Evolutionary conservation across 2,113 vertebrate species (phyloP), one percentile per base, ranked within the genome.

Genomic region (Mellivora capensis): DNA sequence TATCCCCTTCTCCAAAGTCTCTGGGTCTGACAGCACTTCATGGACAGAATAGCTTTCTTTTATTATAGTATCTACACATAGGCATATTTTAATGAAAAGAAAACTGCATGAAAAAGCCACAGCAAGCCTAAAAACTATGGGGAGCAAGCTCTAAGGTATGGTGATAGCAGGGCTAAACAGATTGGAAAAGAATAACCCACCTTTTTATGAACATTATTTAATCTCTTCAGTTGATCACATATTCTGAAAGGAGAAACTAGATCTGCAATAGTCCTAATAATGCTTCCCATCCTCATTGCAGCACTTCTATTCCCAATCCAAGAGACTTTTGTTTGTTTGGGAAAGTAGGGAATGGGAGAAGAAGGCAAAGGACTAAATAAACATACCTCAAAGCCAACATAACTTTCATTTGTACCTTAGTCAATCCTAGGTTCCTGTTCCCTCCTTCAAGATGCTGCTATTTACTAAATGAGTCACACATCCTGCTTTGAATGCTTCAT

Each of bases 401-500:
- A 72, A 89, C 54, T 96, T 97, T 82, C 61, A 62, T 91, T 77
- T 98, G 84, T 57, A 87, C 90, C 82, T 87, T 77, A 91, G 57
- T 79, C 71, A 97, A 15, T 79, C 77, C 59, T 3, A 89, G 62
- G 92, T 52, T 97, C 81, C 90, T 89, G 96, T 93, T 61, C 21
- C 91, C 52, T 84, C 91, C 93, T 93, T 90, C 90, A 54, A 97
- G 96, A 90, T 88, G 83, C 95, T 97, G 96, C 97, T 98, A 86
- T 98, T 98, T 98, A 84, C 94, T 49, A 90, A 95, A 57, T 96
- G 98, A 99, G 97, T 98, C 98, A 98, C 96, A 97, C 94, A 98
- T 98, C 98, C 98, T 96, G 98, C 86, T 98, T 81, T 61, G 47
- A 98, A 94, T 67, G 71, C 91, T 97, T 93, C 9, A 15, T 64